These are phyloP conservation scores for Dromococcyx pavoninus DNA, from an alignment of 2,797 vertebrate species.

Conservation along the genomic window DNA sequence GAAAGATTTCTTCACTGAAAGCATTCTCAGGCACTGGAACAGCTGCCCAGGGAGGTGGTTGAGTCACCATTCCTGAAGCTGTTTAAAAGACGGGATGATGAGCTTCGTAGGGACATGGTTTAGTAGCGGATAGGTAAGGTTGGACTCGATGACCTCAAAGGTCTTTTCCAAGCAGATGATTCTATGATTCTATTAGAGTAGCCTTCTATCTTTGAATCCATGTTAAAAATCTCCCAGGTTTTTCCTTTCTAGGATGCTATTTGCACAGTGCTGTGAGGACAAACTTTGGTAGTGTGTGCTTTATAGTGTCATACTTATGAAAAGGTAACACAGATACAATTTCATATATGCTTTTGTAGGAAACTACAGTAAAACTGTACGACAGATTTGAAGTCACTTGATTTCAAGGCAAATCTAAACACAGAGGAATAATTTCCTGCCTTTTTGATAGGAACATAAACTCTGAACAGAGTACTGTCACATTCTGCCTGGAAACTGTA, in stretches of 20 bases:
- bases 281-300: slow-evolving; percentile 34
- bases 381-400: slow-evolving; percentile 40
- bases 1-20: too few relatives aligned
- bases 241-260: slow-evolving; percentile 70
- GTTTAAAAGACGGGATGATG: too few relatives aligned
- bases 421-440: slow-evolving; percentile 55
- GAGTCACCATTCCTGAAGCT: too few relatives aligned
- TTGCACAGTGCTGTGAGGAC: slow-evolving; percentile 43
- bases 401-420: slow-evolving; percentile 58
- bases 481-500: slow-evolving; percentile 68
- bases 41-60: too few relatives aligned
- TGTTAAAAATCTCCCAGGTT: slow-evolving; percentile 66
- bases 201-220: slow-evolving; percentile 23
- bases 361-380: background rate
- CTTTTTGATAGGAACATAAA: slow-evolving; percentile 67
- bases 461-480: slow-evolving; percentile 39
- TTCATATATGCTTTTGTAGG: background rate
- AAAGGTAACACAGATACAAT: slow-evolving; percentile 26
- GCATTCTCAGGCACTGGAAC: too few relatives aligned
- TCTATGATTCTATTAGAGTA: too few relatives aligned
- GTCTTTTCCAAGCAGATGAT: too few relatives aligned
- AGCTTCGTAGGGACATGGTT: too few relatives aligned
- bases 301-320: slow-evolving; percentile 39
- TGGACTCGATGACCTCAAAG: too few relatives aligned
- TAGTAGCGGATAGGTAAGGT: too few relatives aligned